Percentiles rank a stretch among this genome's conserved stretches.
Conservation (phyloP, 2,113 vertebrate species). For the Conger conger region DNA sequence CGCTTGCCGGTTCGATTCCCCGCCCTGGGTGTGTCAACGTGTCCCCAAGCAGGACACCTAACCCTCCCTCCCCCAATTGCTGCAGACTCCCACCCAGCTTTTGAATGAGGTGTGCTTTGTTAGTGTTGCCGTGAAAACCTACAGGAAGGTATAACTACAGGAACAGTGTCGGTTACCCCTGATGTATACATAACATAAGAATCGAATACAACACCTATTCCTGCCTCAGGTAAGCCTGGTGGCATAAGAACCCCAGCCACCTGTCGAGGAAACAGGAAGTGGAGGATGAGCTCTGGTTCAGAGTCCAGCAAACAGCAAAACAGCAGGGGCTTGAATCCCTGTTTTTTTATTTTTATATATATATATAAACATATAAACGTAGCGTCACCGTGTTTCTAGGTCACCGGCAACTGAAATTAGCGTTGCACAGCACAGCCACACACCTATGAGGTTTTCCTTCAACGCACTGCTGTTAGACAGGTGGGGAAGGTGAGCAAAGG, state of each 20-base stretch:
- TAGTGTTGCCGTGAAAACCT: no score
- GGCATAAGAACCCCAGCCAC: neutral
- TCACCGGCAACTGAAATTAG: slow-evolving; percentile 4
- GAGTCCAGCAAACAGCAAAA: neutral
- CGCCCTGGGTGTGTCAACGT: no score
- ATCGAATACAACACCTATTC: neutral
- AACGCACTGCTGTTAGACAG: neutral
- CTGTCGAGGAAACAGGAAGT: neutral
- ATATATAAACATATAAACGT: no score
- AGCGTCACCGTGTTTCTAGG: neutral
- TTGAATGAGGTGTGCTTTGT: no score
- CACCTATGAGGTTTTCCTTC: neutral
- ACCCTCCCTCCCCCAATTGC: no score
- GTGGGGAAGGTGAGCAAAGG: neutral
- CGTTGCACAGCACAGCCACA: neutral
- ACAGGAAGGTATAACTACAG: no score
- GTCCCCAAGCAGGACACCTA: no score
- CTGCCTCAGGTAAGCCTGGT: neutral
- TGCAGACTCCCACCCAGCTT: no score
- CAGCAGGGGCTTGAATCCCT: neutral
- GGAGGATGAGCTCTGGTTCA: neutral
- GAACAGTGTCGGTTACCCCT: no score
- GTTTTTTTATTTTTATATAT: neutral
- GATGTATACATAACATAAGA: neutral
- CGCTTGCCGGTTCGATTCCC: no score